Evolutionary conservation across 1,140 invertebrate genomes (phyloP).

Genomic region (Venturia canescens): DNA sequence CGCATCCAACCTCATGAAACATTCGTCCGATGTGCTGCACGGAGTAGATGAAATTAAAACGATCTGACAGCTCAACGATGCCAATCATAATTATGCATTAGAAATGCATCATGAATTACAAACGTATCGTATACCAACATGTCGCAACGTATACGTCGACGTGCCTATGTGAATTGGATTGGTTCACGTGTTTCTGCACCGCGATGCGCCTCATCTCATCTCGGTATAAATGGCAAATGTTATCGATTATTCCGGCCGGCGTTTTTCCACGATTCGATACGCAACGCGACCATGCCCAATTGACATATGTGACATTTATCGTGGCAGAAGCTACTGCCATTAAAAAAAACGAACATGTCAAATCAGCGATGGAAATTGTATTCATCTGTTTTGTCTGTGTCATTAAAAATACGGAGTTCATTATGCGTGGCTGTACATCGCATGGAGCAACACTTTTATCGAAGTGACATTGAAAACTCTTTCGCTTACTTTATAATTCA

Average conservation of each 20-base stretch:
- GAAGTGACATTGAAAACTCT: background rate
- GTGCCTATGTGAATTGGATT: background rate
- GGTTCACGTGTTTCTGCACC: background rate
- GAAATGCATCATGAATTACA: conserved; percentile 39
- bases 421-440: background rate
- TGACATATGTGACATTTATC: conserved; percentile 42
- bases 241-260: conserved; percentile 35
- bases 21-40: background rate
- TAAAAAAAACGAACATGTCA: background rate
- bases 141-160: background rate
- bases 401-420: background rate
- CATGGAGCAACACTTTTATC: background rate
- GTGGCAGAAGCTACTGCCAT: background rate
- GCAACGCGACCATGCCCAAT: conserved; percentile 18
- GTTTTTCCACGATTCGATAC: conserved; percentile 38
- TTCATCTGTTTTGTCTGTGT: background rate
- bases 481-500: background rate
- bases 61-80: conserved; percentile 20
- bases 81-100: conserved; percentile 46
- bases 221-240: conserved; percentile 6
- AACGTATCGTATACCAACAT: background rate
- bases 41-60: conserved; percentile 37
- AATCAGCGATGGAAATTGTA: conserved; percentile 30
- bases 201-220: conserved; percentile 22
- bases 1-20: conserved; percentile 11